Conservation (phyloP, 2,113 vertebrate genomes). For the Podilymbus podiceps region DNA sequence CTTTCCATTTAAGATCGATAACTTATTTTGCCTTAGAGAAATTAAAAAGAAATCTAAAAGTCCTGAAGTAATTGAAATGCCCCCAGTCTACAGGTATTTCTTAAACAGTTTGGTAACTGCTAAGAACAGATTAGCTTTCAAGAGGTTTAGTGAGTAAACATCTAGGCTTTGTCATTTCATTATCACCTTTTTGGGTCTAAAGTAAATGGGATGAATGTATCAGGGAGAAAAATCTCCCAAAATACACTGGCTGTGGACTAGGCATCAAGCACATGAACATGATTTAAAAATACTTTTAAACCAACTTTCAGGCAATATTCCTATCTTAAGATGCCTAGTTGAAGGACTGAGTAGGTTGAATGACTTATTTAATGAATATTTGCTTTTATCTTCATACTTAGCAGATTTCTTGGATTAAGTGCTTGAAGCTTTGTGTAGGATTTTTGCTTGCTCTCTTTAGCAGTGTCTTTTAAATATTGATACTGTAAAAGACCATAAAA, state of each 20-base stretch:
- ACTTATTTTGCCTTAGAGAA: background rate
- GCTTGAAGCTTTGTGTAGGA: background rate
- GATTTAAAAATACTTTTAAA: background rate
- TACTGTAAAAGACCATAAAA: background rate
- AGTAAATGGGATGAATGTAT: background rate
- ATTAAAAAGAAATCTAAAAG: background rate
- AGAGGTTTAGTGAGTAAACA: background rate
- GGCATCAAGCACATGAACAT: background rate
- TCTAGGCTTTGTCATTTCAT: background rate
- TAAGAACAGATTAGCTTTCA: background rate
- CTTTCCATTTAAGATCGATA: background rate
- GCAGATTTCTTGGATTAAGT: background rate
- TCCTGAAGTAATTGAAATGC: background rate
- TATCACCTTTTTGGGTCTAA: background rate
- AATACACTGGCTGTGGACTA: background rate
- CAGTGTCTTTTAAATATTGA: background rate
- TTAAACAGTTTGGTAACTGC: background rate
- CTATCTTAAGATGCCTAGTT: background rate
- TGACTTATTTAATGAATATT: background rate
- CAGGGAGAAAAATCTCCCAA: background rate
- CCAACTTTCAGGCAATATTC: background rate
- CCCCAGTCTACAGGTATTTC: background rate
- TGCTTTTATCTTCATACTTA: background rate
- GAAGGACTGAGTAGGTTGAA: background rate
- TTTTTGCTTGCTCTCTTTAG: background rate